These are phyloP conservation scores for Clanis bilineata DNA, from an alignment of 2,888 invertebrate species.

Conservation along the genomic window DNA sequence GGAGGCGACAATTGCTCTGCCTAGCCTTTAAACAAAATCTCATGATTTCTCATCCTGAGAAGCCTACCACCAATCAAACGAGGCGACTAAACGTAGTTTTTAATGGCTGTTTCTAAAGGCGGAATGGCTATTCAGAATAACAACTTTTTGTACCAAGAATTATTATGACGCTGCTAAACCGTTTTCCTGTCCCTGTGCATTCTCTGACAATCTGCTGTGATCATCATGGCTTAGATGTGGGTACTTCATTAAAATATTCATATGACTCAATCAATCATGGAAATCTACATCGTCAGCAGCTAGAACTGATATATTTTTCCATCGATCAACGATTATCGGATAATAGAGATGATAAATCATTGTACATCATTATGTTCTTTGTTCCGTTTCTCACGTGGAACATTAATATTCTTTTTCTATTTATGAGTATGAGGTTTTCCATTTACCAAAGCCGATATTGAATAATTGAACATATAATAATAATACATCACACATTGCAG, in stretches of 20 bases:
- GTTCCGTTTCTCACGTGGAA: slow-evolving; percentile 33
- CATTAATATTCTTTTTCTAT: slow-evolving; percentile 28
- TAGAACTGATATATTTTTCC: slow-evolving; percentile 37
- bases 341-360: slow-evolving; percentile 28
- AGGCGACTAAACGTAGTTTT: no score
- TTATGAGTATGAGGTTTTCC: slow-evolving; percentile 29
- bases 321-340: slow-evolving; percentile 36
- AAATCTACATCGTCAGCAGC: slow-evolving; percentile 24
- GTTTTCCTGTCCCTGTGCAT: background rate
- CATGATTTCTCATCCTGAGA: no score
- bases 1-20: no score
- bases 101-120: no score
- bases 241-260: slow-evolving; percentile 25
- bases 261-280: slow-evolving; percentile 27
- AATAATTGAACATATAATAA: slow-evolving; percentile 22
- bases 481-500: background rate
- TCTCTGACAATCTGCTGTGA: background rate
- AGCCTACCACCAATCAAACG: no score
- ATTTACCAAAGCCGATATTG: slow-evolving; percentile 33
- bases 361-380: slow-evolving; percentile 33
- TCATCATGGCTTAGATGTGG: background rate
- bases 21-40: no score
- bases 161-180: background rate
- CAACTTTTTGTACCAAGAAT: background rate
- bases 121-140: no score